Evolutionary conservation across 1,140 invertebrate species (phyloP).

Genomic region (Platyscapa corneri): DNA sequence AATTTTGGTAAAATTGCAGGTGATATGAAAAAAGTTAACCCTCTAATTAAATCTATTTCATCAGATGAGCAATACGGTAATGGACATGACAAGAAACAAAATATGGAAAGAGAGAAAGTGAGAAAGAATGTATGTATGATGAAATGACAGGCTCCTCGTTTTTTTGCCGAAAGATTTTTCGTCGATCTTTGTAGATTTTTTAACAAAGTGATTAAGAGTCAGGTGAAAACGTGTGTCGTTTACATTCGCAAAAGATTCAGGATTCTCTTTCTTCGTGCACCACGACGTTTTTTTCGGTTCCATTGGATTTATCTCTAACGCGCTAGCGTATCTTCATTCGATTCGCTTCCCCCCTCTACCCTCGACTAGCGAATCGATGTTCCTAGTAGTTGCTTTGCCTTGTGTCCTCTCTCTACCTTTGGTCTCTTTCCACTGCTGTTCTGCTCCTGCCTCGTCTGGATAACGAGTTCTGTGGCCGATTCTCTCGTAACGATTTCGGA

Average conservation of each 20-base stretch:
- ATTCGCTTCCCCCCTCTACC: slow-evolving; percentile 3
- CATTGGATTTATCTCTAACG: slow-evolving; percentile 37
- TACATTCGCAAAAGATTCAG: slow-evolving; percentile 42
- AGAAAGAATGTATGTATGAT: not conserved
- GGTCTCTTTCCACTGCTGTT: not conserved
- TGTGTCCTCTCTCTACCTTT: not conserved
- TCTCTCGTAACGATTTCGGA: slow-evolving; percentile 45
- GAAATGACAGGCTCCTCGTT: no score
- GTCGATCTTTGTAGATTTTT: not conserved
- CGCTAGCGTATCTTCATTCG: slow-evolving; percentile 49
- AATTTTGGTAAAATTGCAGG: no score
- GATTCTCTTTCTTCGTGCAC: not conserved
- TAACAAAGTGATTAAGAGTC: slow-evolving; percentile 31
- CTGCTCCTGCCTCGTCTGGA: not conserved
- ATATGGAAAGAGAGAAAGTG: not conserved
- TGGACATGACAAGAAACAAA: not conserved
- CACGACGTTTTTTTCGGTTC: not conserved
- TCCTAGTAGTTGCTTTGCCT: not conserved
- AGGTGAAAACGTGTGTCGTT: slow-evolving; percentile 27
- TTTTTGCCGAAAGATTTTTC: not conserved
- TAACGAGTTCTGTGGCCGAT: slow-evolving; percentile 39
- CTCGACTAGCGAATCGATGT: slow-evolving; percentile 21
- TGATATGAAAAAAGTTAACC: no score
- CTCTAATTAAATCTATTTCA: no score
- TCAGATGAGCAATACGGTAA: no score